Evolutionary conservation across 2,797 vertebrate genomes (phyloP), one percentile per base, ranked within the genome.

Genomic region (Oophaga sylvatica): DNA sequence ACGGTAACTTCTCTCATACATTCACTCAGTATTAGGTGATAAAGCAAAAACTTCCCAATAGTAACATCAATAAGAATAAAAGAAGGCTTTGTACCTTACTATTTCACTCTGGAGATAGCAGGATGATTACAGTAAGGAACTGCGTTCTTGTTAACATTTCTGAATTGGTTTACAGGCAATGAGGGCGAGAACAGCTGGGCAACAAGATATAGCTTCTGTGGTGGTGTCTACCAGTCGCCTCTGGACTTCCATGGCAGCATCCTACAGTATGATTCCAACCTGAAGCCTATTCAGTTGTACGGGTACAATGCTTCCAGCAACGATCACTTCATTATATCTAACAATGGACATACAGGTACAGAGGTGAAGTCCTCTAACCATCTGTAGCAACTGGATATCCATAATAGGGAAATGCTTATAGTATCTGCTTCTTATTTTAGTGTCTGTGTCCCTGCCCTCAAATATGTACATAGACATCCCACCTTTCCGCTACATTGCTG

Each of bases 281-380:
- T 99, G 48, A 65, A 82, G 9, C 96, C 97, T 41, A 93, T 99
- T 31, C 94, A 95, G 86, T 92, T 98, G 85, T 93, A 95, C 79
- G 97, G 97, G 91, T 99, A 98, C 91, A 95, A 97, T 0, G 92
- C 96, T 86, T 92, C 95, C 7, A 90, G 92, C 59, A 88, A 88
- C 0, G 95, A 97, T 67, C 93, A 93, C 56, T 96, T 99, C 41
- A 95, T 94, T n/a, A 90, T 99, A 85, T 96, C 94, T 90, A 99
- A 99, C 90, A 96, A 97, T 10, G 98, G 98, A 48, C 97, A 99
- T 87, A 97, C 97, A 88, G 94, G 98, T 99, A 93, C 96, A 96
- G 89, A 22, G 6, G 19, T 80, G 19, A 41, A 26, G 3, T 26
- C 5, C 5, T 67, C 29, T 26, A 45, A 13, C 15, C 6, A 35